A percentile compares a stretch with the other conserved stretches of the same genome.
Evolutionary conservation across 2,797 vertebrate species (phyloP).

Genomic region (Synaphobranchus kaupii): DNA sequence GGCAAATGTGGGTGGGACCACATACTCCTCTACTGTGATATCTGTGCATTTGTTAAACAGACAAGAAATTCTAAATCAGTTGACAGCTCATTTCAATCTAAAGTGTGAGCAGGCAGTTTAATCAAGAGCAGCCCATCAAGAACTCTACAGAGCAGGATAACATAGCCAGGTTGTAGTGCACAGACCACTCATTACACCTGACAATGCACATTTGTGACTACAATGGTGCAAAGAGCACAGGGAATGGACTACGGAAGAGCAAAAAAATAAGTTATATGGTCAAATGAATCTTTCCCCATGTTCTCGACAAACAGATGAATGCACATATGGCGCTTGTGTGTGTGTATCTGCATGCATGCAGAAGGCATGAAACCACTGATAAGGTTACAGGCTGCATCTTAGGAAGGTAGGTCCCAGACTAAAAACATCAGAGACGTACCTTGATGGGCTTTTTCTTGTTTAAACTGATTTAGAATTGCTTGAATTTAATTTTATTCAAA

Average conservation of each 20-base stretch:
- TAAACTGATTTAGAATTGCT: no score
- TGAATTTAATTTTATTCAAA: conserved; percentile 4
- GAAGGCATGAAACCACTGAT: conserved; percentile 48
- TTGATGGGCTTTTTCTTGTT: no score
- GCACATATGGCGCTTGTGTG: not conserved
- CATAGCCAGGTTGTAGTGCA: not conserved
- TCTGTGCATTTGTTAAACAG: not conserved
- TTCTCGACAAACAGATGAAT: not conserved
- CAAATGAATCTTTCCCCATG: not conserved
- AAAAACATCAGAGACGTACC: not conserved
- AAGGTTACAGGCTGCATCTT: not conserved
- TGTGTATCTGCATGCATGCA: conserved; percentile 23
- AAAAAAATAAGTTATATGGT: not conserved
- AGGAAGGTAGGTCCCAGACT: not conserved
- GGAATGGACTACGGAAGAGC: not conserved
- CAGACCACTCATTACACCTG: not conserved
- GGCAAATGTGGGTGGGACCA: not conserved
- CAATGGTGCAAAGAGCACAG: no score
- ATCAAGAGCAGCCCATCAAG: not conserved
- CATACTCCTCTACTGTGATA: not conserved
- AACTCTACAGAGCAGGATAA: not conserved
- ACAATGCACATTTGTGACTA: not conserved
- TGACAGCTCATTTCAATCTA: no score
- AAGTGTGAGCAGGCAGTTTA: not conserved
- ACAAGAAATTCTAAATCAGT: no score